Conservation (phyloP, 2,888 invertebrate species). For the Clostera curtula region DNA sequence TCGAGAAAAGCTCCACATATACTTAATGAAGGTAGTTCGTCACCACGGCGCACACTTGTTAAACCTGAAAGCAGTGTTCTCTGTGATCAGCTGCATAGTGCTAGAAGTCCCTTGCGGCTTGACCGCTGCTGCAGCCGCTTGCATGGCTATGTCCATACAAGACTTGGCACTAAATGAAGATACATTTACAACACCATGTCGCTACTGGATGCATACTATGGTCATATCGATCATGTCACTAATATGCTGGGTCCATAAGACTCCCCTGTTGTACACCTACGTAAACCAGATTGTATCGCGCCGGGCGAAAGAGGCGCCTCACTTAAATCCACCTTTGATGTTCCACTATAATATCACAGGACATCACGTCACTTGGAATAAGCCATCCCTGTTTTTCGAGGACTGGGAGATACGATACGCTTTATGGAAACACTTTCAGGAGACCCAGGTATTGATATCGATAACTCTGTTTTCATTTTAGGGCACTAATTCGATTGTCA, state of each 20-base stretch:
- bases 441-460: slow-evolving; percentile 12
- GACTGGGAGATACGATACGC: slow-evolving; percentile 80
- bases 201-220: slow-evolving; percentile 75
- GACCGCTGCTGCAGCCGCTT: slow-evolving; percentile 74
- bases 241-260: slow-evolving; percentile 77
- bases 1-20: slow-evolving; percentile 62
- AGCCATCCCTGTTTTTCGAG: slow-evolving; percentile 77
- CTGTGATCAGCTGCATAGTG: slow-evolving; percentile 69
- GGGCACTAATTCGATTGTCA: too few species aligned
- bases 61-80: slow-evolving; percentile 72
- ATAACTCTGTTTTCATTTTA: too few species aligned
- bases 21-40: slow-evolving; percentile 44
- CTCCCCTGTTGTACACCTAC: slow-evolving; percentile 72
- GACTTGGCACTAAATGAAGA: slow-evolving; percentile 60
- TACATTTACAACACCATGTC: slow-evolving; percentile 34
- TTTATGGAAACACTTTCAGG: slow-evolving; percentile 76
- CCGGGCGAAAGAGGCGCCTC: slow-evolving; percentile 76
- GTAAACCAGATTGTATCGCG: slow-evolving; percentile 72
- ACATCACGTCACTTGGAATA: slow-evolving; percentile 75
- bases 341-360: slow-evolving; percentile 67
- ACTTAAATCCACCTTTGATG: slow-evolving; percentile 77
- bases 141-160: slow-evolving; percentile 77
- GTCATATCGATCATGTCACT: slow-evolving; percentile 76
- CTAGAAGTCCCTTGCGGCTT: slow-evolving; percentile 77
- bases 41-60: slow-evolving; percentile 54